These are phyloP conservation scores for Meghimatium bilineatum DNA, from an alignment of 2,888 invertebrate genomes.

Conservation along the genomic window DNA sequence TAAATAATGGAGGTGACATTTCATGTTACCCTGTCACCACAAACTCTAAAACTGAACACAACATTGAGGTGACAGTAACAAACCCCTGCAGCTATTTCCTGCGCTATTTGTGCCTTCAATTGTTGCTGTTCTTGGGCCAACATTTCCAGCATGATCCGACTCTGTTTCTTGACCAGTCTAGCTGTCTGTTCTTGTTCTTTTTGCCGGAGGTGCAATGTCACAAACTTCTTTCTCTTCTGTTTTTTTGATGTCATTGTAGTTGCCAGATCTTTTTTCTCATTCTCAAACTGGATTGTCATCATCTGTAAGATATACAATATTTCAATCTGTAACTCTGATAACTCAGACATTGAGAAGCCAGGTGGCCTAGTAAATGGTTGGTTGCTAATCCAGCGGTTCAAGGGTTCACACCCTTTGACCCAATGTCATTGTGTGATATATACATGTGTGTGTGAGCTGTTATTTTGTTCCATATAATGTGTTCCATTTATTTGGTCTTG, in stretches of 20 bases:
- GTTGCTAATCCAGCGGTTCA: too few species aligned
- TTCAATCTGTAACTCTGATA: too few species aligned
- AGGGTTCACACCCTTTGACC: too few species aligned
- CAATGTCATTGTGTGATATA: too few species aligned
- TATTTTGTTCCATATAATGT: too few species aligned
- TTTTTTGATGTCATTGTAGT: constrained; percentile 93
- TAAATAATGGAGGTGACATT: too few species aligned
- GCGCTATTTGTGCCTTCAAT: constrained; percentile 66
- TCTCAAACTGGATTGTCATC: constrained; percentile 85
- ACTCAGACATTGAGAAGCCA: too few species aligned
- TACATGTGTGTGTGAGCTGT: too few species aligned
- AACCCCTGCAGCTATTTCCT: constrained; percentile 24
- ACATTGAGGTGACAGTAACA: background rate
- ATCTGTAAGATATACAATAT: constrained; percentile 58
- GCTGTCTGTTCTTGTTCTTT: constrained; percentile 96
- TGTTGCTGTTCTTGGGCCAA: constrained; percentile 95
- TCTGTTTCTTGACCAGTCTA: constrained; percentile 96
- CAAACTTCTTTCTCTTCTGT: constrained; percentile 92
- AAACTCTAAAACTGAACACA: too few species aligned
- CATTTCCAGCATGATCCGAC: constrained; percentile 97
- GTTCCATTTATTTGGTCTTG: too few species aligned
- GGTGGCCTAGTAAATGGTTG: too few species aligned
- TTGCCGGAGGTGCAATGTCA: constrained; percentile 94
- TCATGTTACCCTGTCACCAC: too few species aligned
- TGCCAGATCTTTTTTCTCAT: constrained; percentile 93